A percentile compares a stretch with the other conserved stretches of the same genome.
phyloP scores from a whole-genome alignment of 1,140 invertebrate species.

The Telenomus remus region DNA sequence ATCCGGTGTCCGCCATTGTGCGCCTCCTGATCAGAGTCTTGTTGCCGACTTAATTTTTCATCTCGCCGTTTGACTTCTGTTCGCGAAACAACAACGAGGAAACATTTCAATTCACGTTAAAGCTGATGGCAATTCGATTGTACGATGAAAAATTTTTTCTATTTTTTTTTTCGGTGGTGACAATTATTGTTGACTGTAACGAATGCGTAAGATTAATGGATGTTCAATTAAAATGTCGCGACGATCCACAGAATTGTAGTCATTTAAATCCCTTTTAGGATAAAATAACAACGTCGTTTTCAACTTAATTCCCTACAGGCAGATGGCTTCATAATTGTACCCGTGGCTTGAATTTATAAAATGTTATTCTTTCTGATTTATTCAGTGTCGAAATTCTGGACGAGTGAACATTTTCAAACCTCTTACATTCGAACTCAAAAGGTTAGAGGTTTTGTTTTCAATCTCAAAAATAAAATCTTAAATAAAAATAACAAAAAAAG shows the following conservation, averaged over 20 bases:
- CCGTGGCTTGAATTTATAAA: no score
- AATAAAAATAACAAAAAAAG: no score
- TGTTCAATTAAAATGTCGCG: constrained; percentile 60
- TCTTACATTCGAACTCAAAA: no score
- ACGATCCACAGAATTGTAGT: not conserved
- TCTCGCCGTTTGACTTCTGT: constrained; percentile 43
- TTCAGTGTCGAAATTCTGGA: no score
- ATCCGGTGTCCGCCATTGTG: not conserved
- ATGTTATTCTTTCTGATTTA: no score
- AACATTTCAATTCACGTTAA: constrained; percentile 66
- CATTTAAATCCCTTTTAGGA: constrained; percentile 2
- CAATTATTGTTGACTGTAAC: constrained; percentile 37
- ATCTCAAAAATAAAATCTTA: no score
- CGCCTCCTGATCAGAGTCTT: not conserved
- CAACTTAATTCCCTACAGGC: not conserved
- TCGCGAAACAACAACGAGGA: constrained; percentile 29
- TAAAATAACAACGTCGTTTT: not conserved
- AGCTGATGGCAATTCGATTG: constrained; percentile 61
- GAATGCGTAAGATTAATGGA: constrained; percentile 61
- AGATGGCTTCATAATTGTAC: no score
- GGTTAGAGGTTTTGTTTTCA: no score
- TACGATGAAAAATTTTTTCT: no score
- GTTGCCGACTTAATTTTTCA: constrained; percentile 66
- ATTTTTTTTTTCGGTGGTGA: no score
- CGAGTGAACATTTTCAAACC: no score